Conservation (phyloP, 2,888 invertebrate species). For the Brachyptera risi region DNA sequence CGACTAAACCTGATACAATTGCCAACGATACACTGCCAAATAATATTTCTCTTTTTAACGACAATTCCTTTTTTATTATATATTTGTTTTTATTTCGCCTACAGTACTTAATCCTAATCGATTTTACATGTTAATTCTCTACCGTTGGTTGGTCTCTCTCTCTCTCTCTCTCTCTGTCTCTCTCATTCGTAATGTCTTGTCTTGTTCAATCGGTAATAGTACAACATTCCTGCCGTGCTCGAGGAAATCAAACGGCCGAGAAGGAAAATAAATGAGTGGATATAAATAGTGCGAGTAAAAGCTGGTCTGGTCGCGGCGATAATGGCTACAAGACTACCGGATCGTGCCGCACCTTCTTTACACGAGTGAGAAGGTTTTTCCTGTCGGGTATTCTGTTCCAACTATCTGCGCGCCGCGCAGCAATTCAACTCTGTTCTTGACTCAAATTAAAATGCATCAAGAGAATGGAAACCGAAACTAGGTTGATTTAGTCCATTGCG, state of each 20-base stretch:
- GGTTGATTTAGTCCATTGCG: too few relatives aligned
- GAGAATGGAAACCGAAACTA: too few relatives aligned
- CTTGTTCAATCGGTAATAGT: slow-evolving; percentile 20
- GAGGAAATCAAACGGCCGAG: not conserved
- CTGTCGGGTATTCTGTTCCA: too few relatives aligned
- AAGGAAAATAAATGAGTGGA: slow-evolving; percentile 14
- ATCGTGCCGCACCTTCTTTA: too few relatives aligned
- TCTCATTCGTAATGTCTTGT: not conserved
- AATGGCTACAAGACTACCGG: slow-evolving; percentile 20
- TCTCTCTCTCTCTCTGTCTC: not conserved
- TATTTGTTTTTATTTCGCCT: too few relatives aligned
- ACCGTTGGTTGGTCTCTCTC: not conserved
- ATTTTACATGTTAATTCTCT: slow-evolving; percentile 26
- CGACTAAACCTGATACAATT: not conserved
- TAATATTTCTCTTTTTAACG: not conserved
- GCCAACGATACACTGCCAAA: not conserved
- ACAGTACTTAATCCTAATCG: slow-evolving; percentile 21
- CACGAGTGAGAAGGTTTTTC: too few relatives aligned
- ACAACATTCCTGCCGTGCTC: slow-evolving; percentile 15
- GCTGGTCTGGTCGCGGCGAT: not conserved
- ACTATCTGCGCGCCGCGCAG: too few relatives aligned
- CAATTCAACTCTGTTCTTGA: too few relatives aligned
- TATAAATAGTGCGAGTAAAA: not conserved
- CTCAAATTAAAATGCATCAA: too few relatives aligned
- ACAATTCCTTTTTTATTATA: too few relatives aligned